Evolutionary conservation across 2,888 invertebrate genomes (phyloP), one percentile per base, ranked within the genome.

Genomic region (Tinea pellionella): DNA sequence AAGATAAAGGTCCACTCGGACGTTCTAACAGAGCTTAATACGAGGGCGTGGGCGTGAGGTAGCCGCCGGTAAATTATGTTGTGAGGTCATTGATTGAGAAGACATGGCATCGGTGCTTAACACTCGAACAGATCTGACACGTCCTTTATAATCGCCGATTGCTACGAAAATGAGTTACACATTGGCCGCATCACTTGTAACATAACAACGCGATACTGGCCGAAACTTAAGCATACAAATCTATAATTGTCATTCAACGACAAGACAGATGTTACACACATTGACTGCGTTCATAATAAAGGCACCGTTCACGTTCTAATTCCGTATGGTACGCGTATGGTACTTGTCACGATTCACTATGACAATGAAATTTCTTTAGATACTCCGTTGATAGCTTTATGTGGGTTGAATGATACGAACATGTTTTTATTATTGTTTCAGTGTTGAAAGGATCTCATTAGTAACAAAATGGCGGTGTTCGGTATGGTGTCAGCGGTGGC

Each of bases 401-500:
- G 24, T 24, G 24, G 24, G 24, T 24, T 2, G 24, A 24, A 24
- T 24, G 6, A 24, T 2, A 3, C 6, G 2, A 37, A 37, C 12
- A 32, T 32, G 15, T 57, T 2, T 57, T 12, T 15, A 7, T 55
- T 29, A 24, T 57, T 57, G 57, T 57, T 57, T 32, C 32, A 57
- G 57, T 32, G 16, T 57, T 32, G 16, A 57, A 24, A 53, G 24
- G 57, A 57, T 57, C 57, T 57, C 57, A 57, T 29, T 57, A 57
- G 32, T 16, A 32, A 59, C 67, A 78, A 80, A 73, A 95, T 95
- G 95, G 92, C 93, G 73, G 90, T 95, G 65, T 92, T 94, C 74
- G 94, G 94, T 65, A 90, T 96, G 90, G 92, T 94, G 67, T 95
- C 95, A 73, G 93, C 95, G 68, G 93, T 96, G 69, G 95, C 95